phyloP scores from a whole-genome alignment of 2,888 invertebrate genomes.

The Euspilapteryx auroguttella region DNA sequence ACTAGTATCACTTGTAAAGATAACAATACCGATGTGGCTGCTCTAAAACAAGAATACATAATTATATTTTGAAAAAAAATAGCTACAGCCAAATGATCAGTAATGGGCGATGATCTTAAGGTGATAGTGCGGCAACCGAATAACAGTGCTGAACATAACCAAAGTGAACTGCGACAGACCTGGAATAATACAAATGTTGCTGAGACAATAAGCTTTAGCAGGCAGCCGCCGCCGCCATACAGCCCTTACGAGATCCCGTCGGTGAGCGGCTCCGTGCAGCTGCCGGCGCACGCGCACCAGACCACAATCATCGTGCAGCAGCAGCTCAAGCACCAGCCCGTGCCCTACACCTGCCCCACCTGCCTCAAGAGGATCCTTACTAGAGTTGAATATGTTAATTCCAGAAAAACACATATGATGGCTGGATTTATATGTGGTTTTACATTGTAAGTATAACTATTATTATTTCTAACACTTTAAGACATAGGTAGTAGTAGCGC shows the following conservation, averaged over 20 bases:
- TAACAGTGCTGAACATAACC: not conserved
- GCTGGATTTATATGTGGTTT: slow-evolving; percentile 46
- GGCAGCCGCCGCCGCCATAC: slow-evolving; percentile 19
- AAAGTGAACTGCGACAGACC: not conserved
- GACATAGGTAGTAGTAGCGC: too few relatives aligned
- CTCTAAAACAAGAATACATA: not conserved
- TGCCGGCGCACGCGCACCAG: slow-evolving; percentile 18
- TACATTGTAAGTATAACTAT: slow-evolving; percentile 29
- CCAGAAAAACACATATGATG: slow-evolving; percentile 37
- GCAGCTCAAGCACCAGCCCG: slow-evolving; percentile 22
- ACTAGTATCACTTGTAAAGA: not conserved
- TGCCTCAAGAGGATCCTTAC: slow-evolving; percentile 32
- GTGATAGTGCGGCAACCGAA: too few relatives aligned
- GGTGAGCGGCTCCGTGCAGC: slow-evolving; percentile 8
- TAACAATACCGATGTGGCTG: not conserved
- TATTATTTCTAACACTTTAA: too few relatives aligned
- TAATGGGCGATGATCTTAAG: too few relatives aligned
- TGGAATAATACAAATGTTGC: not conserved
- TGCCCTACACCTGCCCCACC: slow-evolving; percentile 24
- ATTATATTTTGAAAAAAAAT: too few relatives aligned
- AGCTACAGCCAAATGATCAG: too few relatives aligned
- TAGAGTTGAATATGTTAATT: slow-evolving; percentile 31
- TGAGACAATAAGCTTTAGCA: not conserved
- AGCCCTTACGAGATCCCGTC: slow-evolving; percentile 8
- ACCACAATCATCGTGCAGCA: slow-evolving; percentile 28